phyloP scores from a whole-genome alignment of 2,113 vertebrate species.

The Corythoichthys haematopterus region DNA sequence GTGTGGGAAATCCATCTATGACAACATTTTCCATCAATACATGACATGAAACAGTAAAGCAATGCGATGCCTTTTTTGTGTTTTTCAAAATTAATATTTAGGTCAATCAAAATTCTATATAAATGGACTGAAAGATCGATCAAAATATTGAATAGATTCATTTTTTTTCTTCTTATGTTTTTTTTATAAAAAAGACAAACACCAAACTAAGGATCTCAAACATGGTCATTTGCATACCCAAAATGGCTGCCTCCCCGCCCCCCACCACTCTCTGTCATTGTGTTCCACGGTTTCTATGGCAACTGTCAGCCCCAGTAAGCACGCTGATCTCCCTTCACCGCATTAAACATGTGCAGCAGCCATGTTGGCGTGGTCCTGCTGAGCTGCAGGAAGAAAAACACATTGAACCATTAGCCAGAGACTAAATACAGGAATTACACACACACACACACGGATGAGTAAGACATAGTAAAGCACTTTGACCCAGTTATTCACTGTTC shows the following conservation, averaged over 20 bases:
- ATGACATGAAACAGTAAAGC: too few relatives aligned
- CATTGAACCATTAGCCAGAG: conserved; percentile 44
- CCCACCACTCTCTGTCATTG: conserved; percentile 9
- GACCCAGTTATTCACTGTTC: conserved; percentile 14
- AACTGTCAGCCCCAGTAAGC: conserved; percentile 31
- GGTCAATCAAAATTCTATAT: too few relatives aligned
- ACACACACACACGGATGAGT: conserved; percentile 33
- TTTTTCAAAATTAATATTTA: too few relatives aligned
- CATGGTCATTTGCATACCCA: conserved; percentile 28
- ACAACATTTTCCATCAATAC: too few relatives aligned
- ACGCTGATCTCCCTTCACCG: conserved; percentile 24
- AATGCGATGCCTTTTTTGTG: too few relatives aligned
- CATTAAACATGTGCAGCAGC: conserved; percentile 21
- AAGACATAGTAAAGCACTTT: conserved; percentile 26
- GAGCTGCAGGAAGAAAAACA: conserved; percentile 39
- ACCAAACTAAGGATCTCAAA: conserved; percentile 10
- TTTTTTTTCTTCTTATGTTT: background rate
- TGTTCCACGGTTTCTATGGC: conserved; percentile 38
- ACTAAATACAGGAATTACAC: conserved; percentile 35
- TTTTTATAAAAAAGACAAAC: background rate
- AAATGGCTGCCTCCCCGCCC: conserved; percentile 39
- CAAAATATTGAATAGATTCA: too few relatives aligned
- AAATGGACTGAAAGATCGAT: too few relatives aligned
- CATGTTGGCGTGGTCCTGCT: conserved; percentile 22
- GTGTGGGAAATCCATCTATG: too few relatives aligned